Evolutionary conservation across 1,140 invertebrate genomes (phyloP).

Genomic region (Battus philenor): DNA sequence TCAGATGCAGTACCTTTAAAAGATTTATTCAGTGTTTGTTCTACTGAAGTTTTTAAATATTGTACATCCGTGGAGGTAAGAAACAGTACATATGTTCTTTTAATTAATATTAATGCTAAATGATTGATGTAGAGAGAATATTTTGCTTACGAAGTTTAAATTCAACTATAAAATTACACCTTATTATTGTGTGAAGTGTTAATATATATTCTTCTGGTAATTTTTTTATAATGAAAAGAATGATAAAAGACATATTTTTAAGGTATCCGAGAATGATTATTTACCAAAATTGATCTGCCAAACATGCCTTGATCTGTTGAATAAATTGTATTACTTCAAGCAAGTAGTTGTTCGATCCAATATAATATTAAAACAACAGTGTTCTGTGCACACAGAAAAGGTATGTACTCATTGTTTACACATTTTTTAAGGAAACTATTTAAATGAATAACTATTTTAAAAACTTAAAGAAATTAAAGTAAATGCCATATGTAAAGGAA

Average conservation of each 20-base stretch:
- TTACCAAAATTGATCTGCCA: conserved; percentile 65
- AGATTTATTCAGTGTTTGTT: conserved; percentile 63
- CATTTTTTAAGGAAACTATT: too few relatives aligned
- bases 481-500: too few relatives aligned
- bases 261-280: conserved; percentile 58
- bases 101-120: too few relatives aligned
- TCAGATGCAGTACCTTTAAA: conserved; percentile 51
- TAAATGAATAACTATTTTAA: conserved; percentile 14
- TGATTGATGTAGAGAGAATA: too few relatives aligned
- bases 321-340: conserved; percentile 68
- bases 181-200: too few relatives aligned
- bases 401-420: conserved; percentile 6
- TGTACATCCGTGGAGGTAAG: conserved; percentile 71
- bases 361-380: conserved; percentile 54
- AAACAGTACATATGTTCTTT: too few relatives aligned
- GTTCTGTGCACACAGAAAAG: conserved; percentile 8
- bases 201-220: too few relatives aligned
- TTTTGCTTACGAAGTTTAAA: too few relatives aligned
- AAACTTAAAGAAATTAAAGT: too few relatives aligned
- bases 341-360: conserved; percentile 64
- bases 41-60: conserved; percentile 64
- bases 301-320: conserved; percentile 58
- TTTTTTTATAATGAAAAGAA: too few relatives aligned
- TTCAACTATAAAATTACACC: too few relatives aligned
- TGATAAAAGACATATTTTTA: too few relatives aligned